Conservation (phyloP, 2,113 vertebrate genomes). For the Phylloscopus trochiloides region DNA sequence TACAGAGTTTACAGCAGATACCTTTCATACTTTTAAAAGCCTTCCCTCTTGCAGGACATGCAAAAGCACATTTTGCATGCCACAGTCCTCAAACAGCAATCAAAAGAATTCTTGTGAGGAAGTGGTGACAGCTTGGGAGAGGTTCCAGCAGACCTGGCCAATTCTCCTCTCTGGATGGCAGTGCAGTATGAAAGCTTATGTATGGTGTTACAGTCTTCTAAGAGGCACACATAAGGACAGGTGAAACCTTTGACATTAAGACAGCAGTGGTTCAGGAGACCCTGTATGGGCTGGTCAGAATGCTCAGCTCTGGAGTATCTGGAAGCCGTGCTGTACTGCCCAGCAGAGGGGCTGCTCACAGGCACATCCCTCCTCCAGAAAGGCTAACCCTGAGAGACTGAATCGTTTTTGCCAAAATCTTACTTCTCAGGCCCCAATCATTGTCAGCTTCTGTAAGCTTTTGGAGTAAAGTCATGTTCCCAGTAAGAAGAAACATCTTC, state of each 20-base stretch:
- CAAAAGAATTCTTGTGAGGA: background rate
- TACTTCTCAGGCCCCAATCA: background rate
- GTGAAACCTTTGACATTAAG: background rate
- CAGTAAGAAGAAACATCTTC: background rate
- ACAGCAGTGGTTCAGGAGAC: background rate
- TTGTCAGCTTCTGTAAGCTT: background rate
- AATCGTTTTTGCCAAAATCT: background rate
- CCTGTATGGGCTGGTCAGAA: background rate
- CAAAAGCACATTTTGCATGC: background rate
- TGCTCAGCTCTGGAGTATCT: background rate
- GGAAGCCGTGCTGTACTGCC: background rate
- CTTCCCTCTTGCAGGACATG: background rate
- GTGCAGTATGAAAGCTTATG: background rate
- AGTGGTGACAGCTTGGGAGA: background rate
- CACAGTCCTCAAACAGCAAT: background rate
- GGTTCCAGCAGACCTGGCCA: background rate
- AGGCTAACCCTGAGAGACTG: background rate
- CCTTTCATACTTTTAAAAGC: background rate
- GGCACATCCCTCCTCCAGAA: background rate
- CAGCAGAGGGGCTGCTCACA: background rate
- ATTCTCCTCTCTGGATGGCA: background rate
- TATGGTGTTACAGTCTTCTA: background rate
- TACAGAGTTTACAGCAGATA: background rate
- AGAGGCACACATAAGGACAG: background rate
- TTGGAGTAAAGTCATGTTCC: fast-evolving